Base-by-base conservation (phyloP, 2,797 vertebrate species). In the Spheniscus humboldti region DNA sequence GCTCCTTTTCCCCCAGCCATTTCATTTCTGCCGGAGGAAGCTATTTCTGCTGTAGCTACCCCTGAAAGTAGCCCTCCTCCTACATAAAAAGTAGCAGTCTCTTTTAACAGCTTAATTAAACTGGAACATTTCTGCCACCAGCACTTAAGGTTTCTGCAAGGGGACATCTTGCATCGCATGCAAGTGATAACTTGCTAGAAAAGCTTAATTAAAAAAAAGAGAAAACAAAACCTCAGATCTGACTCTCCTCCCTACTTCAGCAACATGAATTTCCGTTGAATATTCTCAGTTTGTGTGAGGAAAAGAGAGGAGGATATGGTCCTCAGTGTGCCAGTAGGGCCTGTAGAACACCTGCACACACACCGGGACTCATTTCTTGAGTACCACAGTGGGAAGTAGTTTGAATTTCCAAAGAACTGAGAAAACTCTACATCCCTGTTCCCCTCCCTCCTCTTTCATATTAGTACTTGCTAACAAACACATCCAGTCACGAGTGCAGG, bases 91-190 rank as follows among this genome's bases (percentile, higher is more conserved):
- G n/a, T 41, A 79, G 28, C 52, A 60, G 23, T 55, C n/a, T 79
- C 67, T 89, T 88, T 69, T 76, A 76, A 73, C 0, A 1, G n/a
- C 63, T 92, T 90, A 82, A 90, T 94, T 92, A 85, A 95, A 82
- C 24, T 31, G 71, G 67, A 93, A 76, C 37, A 67, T 85, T 77
- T 90, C 77, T 92, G 83, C 56, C 86, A 94, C 37, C 76, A 96
- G 67, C 48, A 48, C 43, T 88, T 86, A n/a, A 1, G 18, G 30
- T 74, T 86, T 91, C 73, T 88, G 57, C 41, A 86, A 57, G 22
- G 27, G 53, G 66, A 80, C 57, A 37, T 53, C 52, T 67, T 91
- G 37, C 37, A 39, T 84, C 31, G 4, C 33, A 55, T 71, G 53
- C 72, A 81, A 86, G 56, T 37, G 72, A 69, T 86, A 73, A 45